Conservation (phyloP, 2,113 vertebrate genomes). For the Actinemys pallida region DNA sequence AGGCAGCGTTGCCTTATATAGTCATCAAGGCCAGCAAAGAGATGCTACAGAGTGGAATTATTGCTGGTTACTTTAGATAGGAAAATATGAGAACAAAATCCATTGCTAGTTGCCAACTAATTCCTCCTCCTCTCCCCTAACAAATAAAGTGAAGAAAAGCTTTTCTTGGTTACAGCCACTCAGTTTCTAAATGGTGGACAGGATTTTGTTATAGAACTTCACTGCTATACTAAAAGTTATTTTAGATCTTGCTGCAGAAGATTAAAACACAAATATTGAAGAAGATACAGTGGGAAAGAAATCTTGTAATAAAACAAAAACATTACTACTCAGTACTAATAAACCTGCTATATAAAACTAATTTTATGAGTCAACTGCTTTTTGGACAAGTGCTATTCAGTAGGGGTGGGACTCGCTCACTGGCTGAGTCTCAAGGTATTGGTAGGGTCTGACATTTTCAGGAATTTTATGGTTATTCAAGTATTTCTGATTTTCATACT, state of each 20-base stretch:
- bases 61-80: slow-evolving; percentile 75
- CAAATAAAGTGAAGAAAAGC: slow-evolving; percentile 55
- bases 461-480: not conserved
- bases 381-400: not conserved
- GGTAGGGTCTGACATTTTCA: not conserved
- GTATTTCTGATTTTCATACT: not conserved
- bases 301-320: not conserved
- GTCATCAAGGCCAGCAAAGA: slow-evolving; percentile 68
- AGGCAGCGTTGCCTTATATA: slow-evolving; percentile 77
- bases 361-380: not conserved
- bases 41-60: slow-evolving; percentile 66
- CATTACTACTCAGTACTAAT: not conserved
- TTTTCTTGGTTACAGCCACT: slow-evolving; percentile 47
- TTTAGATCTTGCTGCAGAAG: slow-evolving; percentile 23
- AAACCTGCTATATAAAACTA: not conserved
- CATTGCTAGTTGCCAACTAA: slow-evolving; percentile 67
- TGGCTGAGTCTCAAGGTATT: not conserved
- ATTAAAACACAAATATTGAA: not conserved
- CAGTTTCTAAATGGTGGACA: slow-evolving; percentile 24
- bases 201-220: not conserved
- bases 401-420: rapidly evolving
- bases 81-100: slow-evolving; percentile 80
- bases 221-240: slow-evolving; percentile 8
- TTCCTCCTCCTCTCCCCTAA: slow-evolving; percentile 52
- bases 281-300: not conserved